Conservation (phyloP, 1,140 invertebrate genomes). For the Propsilocerus akamusi region DNA sequence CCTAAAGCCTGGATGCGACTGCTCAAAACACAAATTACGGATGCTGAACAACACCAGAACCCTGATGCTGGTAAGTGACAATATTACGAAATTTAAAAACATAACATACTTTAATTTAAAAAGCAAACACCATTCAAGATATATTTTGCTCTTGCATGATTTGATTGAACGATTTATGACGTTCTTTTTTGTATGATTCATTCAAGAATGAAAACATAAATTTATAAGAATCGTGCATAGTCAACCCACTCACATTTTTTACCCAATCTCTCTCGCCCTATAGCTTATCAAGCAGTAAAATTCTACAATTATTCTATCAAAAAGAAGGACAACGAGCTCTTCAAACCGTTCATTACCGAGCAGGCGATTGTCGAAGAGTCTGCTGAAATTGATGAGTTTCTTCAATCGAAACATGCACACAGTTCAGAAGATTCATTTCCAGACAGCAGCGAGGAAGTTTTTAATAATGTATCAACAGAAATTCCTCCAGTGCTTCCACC, state of each 20-base stretch:
- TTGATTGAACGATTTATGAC: not conserved
- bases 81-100: no score
- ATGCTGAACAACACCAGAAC: slow-evolving; percentile 77
- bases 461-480: slow-evolving; percentile 11
- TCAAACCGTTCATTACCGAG: slow-evolving; percentile 62
- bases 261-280: not conserved
- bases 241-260: not conserved
- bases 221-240: not conserved
- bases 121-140: not conserved
- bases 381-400: slow-evolving; percentile 53
- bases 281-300: slow-evolving; percentile 62
- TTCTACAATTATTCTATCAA: slow-evolving; percentile 79
- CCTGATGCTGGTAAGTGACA: slow-evolving; percentile 51
- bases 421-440: slow-evolving; percentile 36
- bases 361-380: slow-evolving; percentile 58
- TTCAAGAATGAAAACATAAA: not conserved
- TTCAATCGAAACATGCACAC: slow-evolving; percentile 44
- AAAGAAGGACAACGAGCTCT: slow-evolving; percentile 44
- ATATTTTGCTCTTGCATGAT: not conserved
- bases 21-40: slow-evolving; percentile 71
- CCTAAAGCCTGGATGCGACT: slow-evolving; percentile 59
- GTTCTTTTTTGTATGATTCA: not conserved
- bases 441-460: slow-evolving; percentile 25
- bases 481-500: slow-evolving; percentile 16
- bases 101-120: no score